Percentiles rank a stretch among this genome's conserved stretches.
These are phyloP conservation scores for Brachionus rubens DNA, from an alignment of 1,140 invertebrate species.

Conservation along the genomic window DNA sequence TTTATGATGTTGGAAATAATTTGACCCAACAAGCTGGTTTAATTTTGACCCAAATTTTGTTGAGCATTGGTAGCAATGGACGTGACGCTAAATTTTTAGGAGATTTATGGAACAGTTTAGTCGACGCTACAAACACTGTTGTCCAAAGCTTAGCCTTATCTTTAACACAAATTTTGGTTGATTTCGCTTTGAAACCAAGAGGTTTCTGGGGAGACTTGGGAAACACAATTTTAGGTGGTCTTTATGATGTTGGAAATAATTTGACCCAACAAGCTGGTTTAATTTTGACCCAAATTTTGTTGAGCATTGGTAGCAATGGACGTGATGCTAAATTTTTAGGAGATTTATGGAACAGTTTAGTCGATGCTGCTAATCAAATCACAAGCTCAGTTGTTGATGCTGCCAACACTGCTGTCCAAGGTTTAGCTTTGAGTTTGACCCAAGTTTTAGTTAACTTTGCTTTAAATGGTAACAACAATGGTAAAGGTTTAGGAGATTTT, in stretches of 20 bases:
- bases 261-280: conserved; percentile 6
- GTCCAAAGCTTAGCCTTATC: background rate
- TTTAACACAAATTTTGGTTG: conserved; percentile 31
- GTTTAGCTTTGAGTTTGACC: background rate
- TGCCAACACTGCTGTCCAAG: too few species aligned
- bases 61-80: background rate
- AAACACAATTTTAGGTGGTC: background rate
- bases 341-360: background rate
- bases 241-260: conserved; percentile 1
- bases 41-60: conserved; percentile 23
- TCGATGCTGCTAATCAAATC: background rate
- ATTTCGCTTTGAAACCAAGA: background rate
- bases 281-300: conserved; percentile 23
- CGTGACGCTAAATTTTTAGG: background rate
- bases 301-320: background rate
- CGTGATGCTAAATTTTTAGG: background rate
- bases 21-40: conserved; percentile 6
- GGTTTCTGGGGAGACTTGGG: conserved; percentile 30
- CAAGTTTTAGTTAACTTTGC: background rate
- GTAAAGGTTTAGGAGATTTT: background rate
- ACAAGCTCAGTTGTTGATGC: too few species aligned
- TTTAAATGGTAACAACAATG: background rate
- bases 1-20: conserved; percentile 1
- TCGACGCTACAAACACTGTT: background rate
- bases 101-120: background rate